A percentile compares a stretch with the other conserved stretches of the same genome.
Evolutionary conservation across 2,113 vertebrate species (phyloP).

Genomic region (sheep (Ovis aries)): DNA sequence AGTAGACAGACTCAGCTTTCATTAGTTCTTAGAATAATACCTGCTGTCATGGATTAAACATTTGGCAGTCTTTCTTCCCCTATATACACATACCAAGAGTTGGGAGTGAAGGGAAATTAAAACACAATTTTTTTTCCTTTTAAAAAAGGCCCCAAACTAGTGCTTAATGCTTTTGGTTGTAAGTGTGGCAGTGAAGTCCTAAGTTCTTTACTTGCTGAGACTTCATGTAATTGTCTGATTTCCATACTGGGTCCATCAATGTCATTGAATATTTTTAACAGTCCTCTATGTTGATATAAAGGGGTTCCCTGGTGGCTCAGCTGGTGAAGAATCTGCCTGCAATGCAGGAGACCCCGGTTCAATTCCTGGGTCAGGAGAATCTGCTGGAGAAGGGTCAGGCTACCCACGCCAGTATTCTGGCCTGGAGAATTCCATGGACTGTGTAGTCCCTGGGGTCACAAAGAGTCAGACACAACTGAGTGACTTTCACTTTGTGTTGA

Average conservation of each 20-base stretch:
- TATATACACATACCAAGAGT: conserved; percentile 66
- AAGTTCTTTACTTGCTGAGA: neutral
- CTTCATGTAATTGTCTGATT: neutral
- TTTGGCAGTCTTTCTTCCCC: conserved; percentile 72
- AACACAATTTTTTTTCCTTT: neutral
- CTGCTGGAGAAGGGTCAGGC: neutral
- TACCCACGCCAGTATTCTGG: neutral
- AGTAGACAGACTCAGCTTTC: conserved; percentile 77
- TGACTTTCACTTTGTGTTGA: neutral
- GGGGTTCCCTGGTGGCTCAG: neutral
- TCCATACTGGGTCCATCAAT: neutral
- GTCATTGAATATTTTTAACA: conserved; percentile 27
- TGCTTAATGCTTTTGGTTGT: conserved; percentile 39
- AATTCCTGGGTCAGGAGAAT: neutral
- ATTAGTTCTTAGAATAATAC: conserved; percentile 67
- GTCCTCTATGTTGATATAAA: conserved; percentile 32
- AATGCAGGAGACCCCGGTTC: neutral
- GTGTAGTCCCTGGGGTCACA: neutral
- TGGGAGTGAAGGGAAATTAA: conserved; percentile 41
- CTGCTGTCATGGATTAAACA: conserved; percentile 75
- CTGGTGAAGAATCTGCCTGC: neutral
- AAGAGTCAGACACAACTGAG: neutral
- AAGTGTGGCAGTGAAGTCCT: neutral
- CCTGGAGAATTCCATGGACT: neutral
- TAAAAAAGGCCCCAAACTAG: neutral